These are phyloP conservation scores for Dissostichus mawsoni DNA, from an alignment of 2,113 vertebrate genomes.

Conservation along the genomic window DNA sequence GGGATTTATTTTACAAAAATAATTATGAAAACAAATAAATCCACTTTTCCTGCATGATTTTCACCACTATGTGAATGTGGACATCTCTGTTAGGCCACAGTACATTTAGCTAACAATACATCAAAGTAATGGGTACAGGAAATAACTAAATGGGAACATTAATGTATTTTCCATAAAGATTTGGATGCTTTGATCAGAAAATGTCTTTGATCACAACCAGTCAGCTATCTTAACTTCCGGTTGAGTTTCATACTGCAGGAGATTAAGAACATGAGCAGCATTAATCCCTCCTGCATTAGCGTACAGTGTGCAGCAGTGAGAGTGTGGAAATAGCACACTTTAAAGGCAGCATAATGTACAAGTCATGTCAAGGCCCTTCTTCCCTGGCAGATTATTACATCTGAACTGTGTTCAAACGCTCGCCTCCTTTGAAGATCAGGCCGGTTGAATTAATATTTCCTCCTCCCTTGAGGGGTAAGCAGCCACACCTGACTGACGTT, in stretches of 20 bases:
- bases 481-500: constrained; percentile 23
- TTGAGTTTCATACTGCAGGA: not conserved
- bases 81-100: not conserved
- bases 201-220: not conserved
- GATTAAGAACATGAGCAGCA: constrained; percentile 15
- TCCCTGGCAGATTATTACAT: constrained; percentile 29
- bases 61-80: not conserved
- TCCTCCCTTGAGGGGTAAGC: not conserved
- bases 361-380: constrained; percentile 12
- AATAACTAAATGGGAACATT: not conserved
- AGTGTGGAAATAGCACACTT: constrained; percentile 8
- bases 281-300: constrained; percentile 11
- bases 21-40: not conserved
- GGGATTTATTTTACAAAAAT: not conserved
- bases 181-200: not conserved
- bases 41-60: not conserved
- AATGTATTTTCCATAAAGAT: not conserved
- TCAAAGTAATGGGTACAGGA: not conserved
- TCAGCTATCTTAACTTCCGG: not conserved
- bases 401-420: constrained; percentile 27
- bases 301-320: not conserved
- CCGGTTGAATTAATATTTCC: constrained; percentile 14
- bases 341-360: constrained; percentile 8
- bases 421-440: constrained; percentile 29
- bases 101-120: not conserved